A percentile compares a stretch with the other conserved stretches of the same genome.
phyloP scores from a whole-genome alignment of 2,113 vertebrate genomes.

The Mustela lutreola region DNA sequence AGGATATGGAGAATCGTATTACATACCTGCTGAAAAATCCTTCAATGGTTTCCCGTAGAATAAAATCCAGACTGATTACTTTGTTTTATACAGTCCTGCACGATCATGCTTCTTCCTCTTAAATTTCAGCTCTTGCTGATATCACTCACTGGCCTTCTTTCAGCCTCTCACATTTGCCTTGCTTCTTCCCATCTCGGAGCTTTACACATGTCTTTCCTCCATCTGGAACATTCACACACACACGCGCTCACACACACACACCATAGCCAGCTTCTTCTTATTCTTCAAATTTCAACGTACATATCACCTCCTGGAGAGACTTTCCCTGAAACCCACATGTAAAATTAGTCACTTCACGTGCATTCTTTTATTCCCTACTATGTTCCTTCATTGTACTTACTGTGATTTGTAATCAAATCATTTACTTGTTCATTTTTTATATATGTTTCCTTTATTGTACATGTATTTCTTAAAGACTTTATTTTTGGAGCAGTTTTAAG shows the following conservation, averaged over 20 bases:
- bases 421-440: slow-evolving; percentile 4
- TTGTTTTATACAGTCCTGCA: neutral
- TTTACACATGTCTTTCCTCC: neutral
- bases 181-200: neutral
- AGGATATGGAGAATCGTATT: neutral
- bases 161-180: neutral
- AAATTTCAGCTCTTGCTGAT: neutral
- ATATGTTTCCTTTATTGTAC: neutral
- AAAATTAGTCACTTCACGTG: neutral
- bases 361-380: neutral
- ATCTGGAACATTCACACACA: neutral
- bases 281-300: slow-evolving; percentile 33
- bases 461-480: too few relatives aligned
- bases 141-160: neutral
- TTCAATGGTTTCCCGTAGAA: neutral
- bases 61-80: neutral
- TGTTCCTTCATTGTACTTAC: neutral
- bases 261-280: neutral
- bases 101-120: neutral
- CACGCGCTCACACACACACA: neutral
- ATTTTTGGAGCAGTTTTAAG: neutral
- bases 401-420: neutral
- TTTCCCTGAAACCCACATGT: neutral
- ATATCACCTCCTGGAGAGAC: neutral
- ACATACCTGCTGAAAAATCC: slow-evolving; percentile 27